A percentile compares a stretch with the other conserved stretches of the same genome.
Conservation (phyloP, 2,888 invertebrate genomes). For the Cabera pusaria region DNA sequence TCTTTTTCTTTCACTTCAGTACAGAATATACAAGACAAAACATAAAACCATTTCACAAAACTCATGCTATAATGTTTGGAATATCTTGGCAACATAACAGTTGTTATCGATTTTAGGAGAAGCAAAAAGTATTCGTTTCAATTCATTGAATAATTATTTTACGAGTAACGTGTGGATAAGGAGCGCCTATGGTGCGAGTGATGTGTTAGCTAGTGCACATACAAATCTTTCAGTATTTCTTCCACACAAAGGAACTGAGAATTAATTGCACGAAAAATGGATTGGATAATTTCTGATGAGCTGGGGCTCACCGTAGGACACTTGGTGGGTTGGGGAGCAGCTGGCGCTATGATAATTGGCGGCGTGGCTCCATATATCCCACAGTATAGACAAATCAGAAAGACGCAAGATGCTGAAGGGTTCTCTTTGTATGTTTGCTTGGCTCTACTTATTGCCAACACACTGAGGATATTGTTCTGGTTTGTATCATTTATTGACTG, state of each 20-base stretch:
- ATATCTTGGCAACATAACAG: too few species aligned
- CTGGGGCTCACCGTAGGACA: conserved; percentile 89
- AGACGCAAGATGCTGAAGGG: conserved; percentile 96
- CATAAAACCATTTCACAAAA: too few species aligned
- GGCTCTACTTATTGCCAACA: conserved; percentile 97
- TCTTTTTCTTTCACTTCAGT: too few species aligned
- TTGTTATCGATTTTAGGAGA: conserved; percentile 6
- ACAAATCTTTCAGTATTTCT: too few species aligned
- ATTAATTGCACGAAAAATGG: conserved; percentile 72
- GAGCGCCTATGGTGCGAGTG: too few species aligned
- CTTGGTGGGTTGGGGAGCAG: conserved; percentile 90
- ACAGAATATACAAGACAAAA: too few species aligned
- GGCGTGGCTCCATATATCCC: conserved; percentile 98
- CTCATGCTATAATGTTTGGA: too few species aligned
- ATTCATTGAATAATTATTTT: too few species aligned
- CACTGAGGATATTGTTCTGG: conserved; percentile 98
- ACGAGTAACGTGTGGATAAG: too few species aligned
- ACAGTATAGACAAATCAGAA: conserved; percentile 96
- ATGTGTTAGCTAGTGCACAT: conserved; percentile 3
- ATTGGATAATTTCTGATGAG: conserved; percentile 91
- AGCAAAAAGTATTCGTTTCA: conserved; percentile 2
- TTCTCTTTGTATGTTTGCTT: conserved; percentile 99
- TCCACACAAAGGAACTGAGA: too few species aligned
- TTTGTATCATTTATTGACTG: conserved; percentile 84
- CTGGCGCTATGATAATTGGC: conserved; percentile 96